Base-by-base conservation (phyloP, 2,113 vertebrate species). In the Cranoglanis bouderius region DNA sequence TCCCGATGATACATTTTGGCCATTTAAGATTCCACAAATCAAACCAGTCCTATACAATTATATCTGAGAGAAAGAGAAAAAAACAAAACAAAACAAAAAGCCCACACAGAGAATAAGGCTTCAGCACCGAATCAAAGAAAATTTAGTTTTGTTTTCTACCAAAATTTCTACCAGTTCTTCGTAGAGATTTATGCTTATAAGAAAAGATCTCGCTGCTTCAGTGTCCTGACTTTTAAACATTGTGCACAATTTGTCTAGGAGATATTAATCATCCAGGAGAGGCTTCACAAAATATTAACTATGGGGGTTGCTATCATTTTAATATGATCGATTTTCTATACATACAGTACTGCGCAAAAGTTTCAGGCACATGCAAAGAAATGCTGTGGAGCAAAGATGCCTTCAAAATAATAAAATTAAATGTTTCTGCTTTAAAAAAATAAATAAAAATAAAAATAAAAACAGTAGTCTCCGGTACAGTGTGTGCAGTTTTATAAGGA, bases 1-100 rank as follows among this genome's bases (percentile, higher is more conserved):
- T 97, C 97, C 90, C 95, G 96, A 53, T 96, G 97, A 93, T 96
- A 99, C 97, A 97, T 97, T 49, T 92, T 88, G 72, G 51, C 16
- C 72, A 61, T 81, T 88, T 89, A n/a, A 67, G 53, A 78, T 40
- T 32, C 49, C 26, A 55, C 67, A 43, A 65, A 65, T 29, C 35
- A 38, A n/a, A 59, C 21, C n/a, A 67, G 1, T 55, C 32, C 55
- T 29, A 43, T 6, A 85, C 81, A 84, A 26, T 32, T 43, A 29
- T 72, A 81, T 90, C 26, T 82, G 65, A 26, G 86, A 87, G 70
- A 16, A 6, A 40, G 46, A 86, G 65, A 82, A 40, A 53, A 85
- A 32, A 35, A 74, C 4, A 53, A 16, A 6, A 53, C 38, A 83
- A 46, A n/a, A n/a, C n/a, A n/a, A n/a, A n/a, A n/a, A n/a, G n/a